phyloP scores from a whole-genome alignment of 2,113 vertebrate species.

The Pelecanus crispus region DNA sequence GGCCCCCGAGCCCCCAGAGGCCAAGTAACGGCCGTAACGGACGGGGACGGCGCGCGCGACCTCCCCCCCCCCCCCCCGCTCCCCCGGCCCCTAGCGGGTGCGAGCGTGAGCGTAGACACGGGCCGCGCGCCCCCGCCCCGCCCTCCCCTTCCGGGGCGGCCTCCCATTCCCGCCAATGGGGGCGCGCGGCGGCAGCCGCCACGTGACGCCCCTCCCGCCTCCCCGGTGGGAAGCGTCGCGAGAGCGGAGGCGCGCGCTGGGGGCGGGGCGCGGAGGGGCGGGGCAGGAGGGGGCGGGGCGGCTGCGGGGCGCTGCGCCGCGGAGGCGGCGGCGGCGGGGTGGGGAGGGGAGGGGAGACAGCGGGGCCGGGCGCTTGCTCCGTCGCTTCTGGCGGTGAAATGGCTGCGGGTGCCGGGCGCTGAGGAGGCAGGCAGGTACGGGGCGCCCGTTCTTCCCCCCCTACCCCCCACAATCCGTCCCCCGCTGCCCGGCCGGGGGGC shows the following conservation, averaged over 20 bases:
- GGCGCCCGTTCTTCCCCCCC: no score
- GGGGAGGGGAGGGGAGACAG: not conserved
- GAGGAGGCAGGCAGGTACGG: not conserved
- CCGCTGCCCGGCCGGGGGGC: not conserved
- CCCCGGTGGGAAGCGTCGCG: not conserved
- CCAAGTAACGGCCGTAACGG: not conserved
- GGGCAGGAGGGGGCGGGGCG: no score
- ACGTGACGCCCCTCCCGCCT: not conserved
- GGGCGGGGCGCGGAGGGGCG: not conserved
- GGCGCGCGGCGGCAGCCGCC: not conserved
- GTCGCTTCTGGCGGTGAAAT: not conserved
- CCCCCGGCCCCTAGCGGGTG: no score
- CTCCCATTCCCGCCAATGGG: not conserved
- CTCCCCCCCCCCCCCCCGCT: no score
- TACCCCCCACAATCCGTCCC: no score
- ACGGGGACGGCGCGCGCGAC: fast-evolving
- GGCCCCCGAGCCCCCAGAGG: not conserved
- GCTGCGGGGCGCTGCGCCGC: no score
- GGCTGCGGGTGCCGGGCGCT: not conserved
- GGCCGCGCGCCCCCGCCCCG: no score
- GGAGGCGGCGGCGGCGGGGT: no score
- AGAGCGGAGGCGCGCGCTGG: not conserved
- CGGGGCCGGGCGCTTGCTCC: not conserved
- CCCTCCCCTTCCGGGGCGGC: not conserved
- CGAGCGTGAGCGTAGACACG: no score